Conservation (phyloP, 2,797 vertebrate species). For the Momotus momota region DNA sequence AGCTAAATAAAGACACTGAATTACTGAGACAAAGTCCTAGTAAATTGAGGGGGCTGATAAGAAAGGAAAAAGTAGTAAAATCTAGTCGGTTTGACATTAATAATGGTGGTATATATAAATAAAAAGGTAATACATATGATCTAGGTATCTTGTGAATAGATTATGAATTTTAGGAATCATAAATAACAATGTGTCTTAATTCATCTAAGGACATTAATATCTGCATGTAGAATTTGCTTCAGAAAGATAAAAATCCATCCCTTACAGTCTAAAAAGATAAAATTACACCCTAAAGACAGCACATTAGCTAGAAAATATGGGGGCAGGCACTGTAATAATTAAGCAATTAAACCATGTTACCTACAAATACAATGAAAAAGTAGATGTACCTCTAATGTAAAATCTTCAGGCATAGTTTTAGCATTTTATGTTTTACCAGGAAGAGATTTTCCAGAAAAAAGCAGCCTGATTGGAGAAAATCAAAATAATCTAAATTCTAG, state of each 20-base stretch:
- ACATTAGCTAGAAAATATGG: neutral
- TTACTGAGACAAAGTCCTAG: neutral
- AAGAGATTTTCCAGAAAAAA: neutral
- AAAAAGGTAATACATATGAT: neutral
- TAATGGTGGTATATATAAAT: neutral
- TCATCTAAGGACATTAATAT: neutral
- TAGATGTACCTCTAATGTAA: neutral
- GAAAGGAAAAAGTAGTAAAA: neutral
- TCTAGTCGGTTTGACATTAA: neutral
- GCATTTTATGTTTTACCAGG: neutral
- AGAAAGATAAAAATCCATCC: neutral
- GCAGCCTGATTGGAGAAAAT: neutral
- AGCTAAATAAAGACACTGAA: neutral
- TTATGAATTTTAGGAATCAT: neutral
- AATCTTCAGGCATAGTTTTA: neutral
- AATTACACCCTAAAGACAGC: neutral
- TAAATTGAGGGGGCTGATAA: neutral
- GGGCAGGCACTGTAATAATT: neutral
- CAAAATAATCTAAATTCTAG: neutral
- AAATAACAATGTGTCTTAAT: neutral
- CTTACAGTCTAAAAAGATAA: neutral
- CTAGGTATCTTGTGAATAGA: neutral
- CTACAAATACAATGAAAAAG: neutral
- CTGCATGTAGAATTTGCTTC: neutral
- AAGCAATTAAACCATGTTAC: neutral